A percentile compares a stretch with the other conserved stretches of the same genome.
phyloP scores from a whole-genome alignment of 2,797 vertebrate genomes.

The Sitta carolinensis region DNA sequence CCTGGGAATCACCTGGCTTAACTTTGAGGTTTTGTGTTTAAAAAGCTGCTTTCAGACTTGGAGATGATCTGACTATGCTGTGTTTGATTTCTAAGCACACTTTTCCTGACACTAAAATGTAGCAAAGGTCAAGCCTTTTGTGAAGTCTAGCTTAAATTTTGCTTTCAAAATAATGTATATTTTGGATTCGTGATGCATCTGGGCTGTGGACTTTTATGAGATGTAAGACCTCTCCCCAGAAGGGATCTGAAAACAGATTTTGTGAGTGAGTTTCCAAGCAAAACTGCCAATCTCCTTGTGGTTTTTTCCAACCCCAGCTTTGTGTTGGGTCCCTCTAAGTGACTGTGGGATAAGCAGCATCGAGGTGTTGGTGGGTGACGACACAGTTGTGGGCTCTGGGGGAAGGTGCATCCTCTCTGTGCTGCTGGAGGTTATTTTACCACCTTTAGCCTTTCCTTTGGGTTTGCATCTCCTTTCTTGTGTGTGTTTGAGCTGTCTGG shows the following conservation, averaged over 20 bases:
- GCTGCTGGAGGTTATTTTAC: neutral
- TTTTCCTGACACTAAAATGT: constrained; percentile 10
- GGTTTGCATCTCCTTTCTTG: neutral
- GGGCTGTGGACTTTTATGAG: neutral
- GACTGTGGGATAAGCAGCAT: constrained; percentile 1
- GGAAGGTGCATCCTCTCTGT: neutral
- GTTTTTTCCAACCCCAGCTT: constrained; percentile 11
- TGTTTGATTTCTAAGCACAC: constrained; percentile 13
- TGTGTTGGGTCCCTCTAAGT: neutral
- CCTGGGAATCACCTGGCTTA: neutral
- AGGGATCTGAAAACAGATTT: constrained; percentile 52
- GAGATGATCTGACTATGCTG: neutral
- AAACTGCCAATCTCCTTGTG: neutral
- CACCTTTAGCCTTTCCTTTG: neutral
- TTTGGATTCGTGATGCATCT: neutral
- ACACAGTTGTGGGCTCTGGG: fast-evolving
- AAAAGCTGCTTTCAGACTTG: constrained; percentile 4
- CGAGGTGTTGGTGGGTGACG: fast-evolving
- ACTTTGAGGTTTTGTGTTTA: neutral
- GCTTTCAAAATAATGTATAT: constrained; percentile 8
- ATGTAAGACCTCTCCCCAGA: constrained; percentile 51
- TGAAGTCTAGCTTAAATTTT: constrained; percentile 11
- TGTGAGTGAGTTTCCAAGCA: constrained; percentile 34
- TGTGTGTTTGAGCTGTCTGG: neutral
- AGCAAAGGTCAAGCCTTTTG: constrained; percentile 15